Base-by-base conservation (phyloP, 2,113 vertebrate species). In the Eretmochelys imbricata region DNA sequence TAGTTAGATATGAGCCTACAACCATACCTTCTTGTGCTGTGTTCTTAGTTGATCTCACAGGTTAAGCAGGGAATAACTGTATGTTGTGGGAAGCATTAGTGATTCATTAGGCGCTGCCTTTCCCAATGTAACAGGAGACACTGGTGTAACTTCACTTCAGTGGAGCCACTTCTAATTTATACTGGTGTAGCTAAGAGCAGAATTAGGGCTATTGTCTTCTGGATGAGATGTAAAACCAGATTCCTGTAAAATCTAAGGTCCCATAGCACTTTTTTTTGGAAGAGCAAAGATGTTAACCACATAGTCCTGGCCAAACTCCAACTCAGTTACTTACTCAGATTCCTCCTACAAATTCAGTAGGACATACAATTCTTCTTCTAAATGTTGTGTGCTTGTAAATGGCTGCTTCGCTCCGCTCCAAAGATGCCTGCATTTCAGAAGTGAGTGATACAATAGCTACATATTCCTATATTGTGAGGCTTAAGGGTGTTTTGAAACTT, bases 391-490 rank as follows among this genome's bases (percentile, higher is more conserved):
- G n/a, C 16, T 87, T 88, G 82, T 82, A 86, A 75, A 80, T 59
- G 57, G 8, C 48, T 93, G 19, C 72, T 94, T 16, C 84, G 31
- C 8, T 92, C 35, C 46, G 20, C 54, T 75, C 55, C 85, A 85
- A 89, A 82, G 91, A 84, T 81, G 72, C 55, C 84, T 92, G 79
- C 91, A 5, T 93, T 96, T 91, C 72, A 91, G 2, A 89, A 85
- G 78, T 83, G 94, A 96, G 31, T 90, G 86, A 94, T 79, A 93
- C 65, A 78, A 83, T 96, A 80, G 91, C 90, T 96, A 46, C 12
- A 94, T 90, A 85, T 80, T 89, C 85, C 9, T 91, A 93, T 96
- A 96, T 91, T 91, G 50, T 94, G 54, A 57, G 35, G 87, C 12
- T 88, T 86, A 95, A 91, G 75, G 80, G 12, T 88, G 24, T 89